Evolutionary conservation across 2,888 invertebrate genomes (phyloP).

Genomic region (Pseudococcus jackbeardsleyi): DNA sequence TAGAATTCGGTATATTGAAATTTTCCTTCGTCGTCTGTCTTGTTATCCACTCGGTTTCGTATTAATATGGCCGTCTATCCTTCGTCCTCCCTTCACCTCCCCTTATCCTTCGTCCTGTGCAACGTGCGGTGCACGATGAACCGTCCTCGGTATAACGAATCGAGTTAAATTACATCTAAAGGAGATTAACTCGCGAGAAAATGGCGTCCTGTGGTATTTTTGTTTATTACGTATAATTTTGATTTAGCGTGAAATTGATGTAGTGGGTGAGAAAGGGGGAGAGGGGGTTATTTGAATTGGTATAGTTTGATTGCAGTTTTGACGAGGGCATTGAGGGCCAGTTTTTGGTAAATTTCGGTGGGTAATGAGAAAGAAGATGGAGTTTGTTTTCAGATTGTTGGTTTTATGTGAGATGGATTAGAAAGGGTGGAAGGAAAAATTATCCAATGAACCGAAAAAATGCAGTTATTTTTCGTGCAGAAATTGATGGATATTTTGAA

Average conservation of each 20-base stretch:
- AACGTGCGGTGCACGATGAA: background rate
- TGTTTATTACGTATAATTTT: constrained; percentile 8
- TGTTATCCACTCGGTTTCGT: constrained; percentile 38
- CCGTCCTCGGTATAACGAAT: constrained; percentile 46
- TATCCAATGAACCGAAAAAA: background rate
- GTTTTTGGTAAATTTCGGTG: background rate
- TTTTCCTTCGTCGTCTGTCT: constrained; percentile 44
- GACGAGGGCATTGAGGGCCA: background rate
- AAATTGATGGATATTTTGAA: too few relatives aligned
- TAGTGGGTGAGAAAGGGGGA: background rate
- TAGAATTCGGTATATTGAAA: constrained; percentile 50
- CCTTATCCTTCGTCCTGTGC: background rate
- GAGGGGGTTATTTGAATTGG: background rate
- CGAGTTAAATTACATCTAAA: constrained; percentile 49
- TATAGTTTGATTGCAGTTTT: background rate
- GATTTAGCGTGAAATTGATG: constrained; percentile 29
- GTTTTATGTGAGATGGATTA: too few relatives aligned
- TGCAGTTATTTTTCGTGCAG: too few relatives aligned
- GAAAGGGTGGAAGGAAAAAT: background rate
- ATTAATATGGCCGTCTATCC: constrained; percentile 42
- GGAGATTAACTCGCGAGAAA: constrained; percentile 50
- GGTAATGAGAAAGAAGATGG: background rate
- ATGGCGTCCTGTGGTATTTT: constrained; percentile 41
- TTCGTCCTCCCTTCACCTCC: background rate
- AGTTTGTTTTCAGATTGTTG: background rate